Evolutionary conservation across 23 tunicate genomes (phyloP).

Genomic region (Styela clava): DNA sequence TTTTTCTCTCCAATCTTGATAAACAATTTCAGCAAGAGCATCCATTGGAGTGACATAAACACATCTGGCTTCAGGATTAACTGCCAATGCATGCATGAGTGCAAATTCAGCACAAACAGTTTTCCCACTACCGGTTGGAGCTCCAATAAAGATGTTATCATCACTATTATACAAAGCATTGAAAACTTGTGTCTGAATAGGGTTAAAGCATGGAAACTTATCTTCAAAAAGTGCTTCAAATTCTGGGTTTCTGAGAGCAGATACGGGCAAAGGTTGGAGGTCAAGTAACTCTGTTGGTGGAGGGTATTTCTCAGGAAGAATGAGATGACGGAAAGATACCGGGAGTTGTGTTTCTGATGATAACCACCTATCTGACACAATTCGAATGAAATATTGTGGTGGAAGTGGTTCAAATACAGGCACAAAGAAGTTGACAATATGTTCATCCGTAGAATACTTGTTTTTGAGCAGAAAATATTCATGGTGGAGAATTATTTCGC

Average conservation of each 20-base stretch:
- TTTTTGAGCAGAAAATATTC: conserved; percentile 90
- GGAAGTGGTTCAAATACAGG: conserved; percentile 99
- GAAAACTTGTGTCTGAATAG: conserved; percentile 98
- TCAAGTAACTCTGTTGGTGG: conserved; percentile 97
- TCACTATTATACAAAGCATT: conserved; percentile 92
- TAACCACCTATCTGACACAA: conserved; percentile 93
- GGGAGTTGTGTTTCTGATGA: conserved; percentile 94
- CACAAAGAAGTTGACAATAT: conserved; percentile 90
- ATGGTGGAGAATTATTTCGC: conserved; percentile 94
- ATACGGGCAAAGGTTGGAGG: conserved; percentile 92
- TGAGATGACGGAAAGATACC: conserved; percentile 94
- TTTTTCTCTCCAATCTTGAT: conserved; percentile 86
- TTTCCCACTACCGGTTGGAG: conserved; percentile 98
- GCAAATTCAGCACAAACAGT: conserved; percentile 98
- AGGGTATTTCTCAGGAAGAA: conserved; percentile 94
- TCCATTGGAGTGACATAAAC: conserved; percentile 93
- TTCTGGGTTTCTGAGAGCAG: conserved; percentile 82
- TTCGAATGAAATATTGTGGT: conserved; percentile 96
- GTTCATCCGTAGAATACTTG: conserved; percentile 94
- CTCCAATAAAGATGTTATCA: conserved; percentile 92
- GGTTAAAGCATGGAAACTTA: conserved; percentile 83
- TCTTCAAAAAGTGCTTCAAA: conserved; percentile 83
- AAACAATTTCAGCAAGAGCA: conserved; percentile 76
- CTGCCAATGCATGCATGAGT: conserved; percentile 55
- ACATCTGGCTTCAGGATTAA: conserved; percentile 64